Conservation (phyloP, 2,113 vertebrate genomes). For the Scytalopus superciliaris region DNA sequence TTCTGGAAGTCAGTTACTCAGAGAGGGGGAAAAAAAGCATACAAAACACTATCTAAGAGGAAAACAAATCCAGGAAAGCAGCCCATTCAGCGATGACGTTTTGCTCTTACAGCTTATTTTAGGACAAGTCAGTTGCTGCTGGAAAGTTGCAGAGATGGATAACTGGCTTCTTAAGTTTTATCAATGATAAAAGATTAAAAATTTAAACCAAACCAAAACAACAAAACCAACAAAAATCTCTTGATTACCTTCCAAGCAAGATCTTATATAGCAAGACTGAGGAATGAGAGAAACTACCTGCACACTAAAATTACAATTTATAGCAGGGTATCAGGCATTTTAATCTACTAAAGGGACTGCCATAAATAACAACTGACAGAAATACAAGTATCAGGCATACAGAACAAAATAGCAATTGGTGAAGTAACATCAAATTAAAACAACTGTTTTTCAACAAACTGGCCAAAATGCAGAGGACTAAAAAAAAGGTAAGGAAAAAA, state of each 20-base stretch:
- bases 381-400: neutral
- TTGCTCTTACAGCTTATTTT: neutral
- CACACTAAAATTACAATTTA: neutral
- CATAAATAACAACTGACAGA: neutral
- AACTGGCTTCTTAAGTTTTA: neutral
- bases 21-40: neutral
- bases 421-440: neutral
- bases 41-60: neutral
- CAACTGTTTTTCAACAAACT: neutral
- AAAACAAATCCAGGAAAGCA: slow-evolving; percentile 22
- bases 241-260: neutral
- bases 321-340: neutral
- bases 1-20: slow-evolving; percentile 16
- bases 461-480: neutral
- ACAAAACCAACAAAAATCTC: neutral
- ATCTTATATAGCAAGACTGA: neutral
- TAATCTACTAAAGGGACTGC: neutral
- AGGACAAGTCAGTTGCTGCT: neutral
- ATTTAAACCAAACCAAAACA: neutral
- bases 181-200: neutral
- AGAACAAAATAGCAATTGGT: neutral
- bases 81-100: neutral
- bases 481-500: neutral
- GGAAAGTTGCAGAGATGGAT: neutral
- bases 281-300: neutral